Base-by-base conservation (phyloP, 2,797 vertebrate genomes). In the Coccyzus lansbergi region DNA sequence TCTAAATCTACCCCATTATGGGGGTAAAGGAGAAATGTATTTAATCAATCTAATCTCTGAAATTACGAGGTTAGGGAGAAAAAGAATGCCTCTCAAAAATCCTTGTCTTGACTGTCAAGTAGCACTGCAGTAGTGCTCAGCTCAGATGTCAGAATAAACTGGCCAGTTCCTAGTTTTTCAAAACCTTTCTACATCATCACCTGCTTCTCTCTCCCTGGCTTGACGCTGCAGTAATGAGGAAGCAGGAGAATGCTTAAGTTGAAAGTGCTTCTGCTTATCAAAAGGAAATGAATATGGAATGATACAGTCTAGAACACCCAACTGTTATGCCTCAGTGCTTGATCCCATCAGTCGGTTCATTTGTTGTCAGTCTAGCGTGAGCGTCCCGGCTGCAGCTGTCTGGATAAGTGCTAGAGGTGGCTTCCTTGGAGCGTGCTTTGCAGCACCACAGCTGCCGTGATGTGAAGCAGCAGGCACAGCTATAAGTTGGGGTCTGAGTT, bases 401-500 rank as follows among this genome's bases (percentile, higher is more conserved):
- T 62, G 51, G 40, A 26, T 22, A 4, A 4, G 56, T 5, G 46
- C 58, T 40, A 4, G 28, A 9, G 42, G 44, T 59, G 55, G 31
- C 34, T 31, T 29, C 25, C 72, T 49, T 15, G 3, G 22, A 21
- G 5, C 38, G 1, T 0, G 18, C 44, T 31, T 31, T 34, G 62
- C n/a, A 3, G 34, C 33, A 19, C 7, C 20, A 2, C 3, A 4
- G 28, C 64, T 21, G 60, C 0, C 2, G 5, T 7, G 46, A 4
- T 9, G 56, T 6, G 13, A 33, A 24, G 52, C 4, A 15, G 3
- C 2, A 1, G 3, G 0, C 1, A 2, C 15, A 9, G 69, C 4
- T 53, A n/a, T 15, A 5, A 8, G 3, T 3, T 18, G 48, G 34
- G 40, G 10, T 67, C 40, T 55, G 70, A 11, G 49, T 53, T 53